phyloP scores from a whole-genome alignment of 2,888 invertebrate species.

The Spodoptera picta region DNA sequence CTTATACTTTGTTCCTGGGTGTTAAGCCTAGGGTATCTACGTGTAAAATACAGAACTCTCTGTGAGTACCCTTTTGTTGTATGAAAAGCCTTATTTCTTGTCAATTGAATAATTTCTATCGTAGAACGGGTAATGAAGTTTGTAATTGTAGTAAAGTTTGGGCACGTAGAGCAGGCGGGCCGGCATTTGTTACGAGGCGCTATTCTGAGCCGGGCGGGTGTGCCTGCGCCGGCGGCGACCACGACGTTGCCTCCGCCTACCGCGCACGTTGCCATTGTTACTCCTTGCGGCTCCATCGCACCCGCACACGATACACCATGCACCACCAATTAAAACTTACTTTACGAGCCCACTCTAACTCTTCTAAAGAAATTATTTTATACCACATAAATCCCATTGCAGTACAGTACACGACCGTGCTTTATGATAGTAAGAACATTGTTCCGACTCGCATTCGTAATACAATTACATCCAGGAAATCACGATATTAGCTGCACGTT shows the following conservation, averaged over 20 bases:
- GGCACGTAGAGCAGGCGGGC: constrained; percentile 57
- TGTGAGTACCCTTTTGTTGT: too few species aligned
- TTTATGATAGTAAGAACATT: constrained; percentile 62
- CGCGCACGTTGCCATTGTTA: constrained; percentile 82
- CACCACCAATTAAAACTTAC: constrained; percentile 80
- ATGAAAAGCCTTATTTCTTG: too few species aligned
- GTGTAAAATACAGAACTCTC: constrained; percentile 16
- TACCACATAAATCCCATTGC: constrained; percentile 67
- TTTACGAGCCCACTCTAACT: constrained; percentile 72
- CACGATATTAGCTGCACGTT: constrained; percentile 55
- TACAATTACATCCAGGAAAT: constrained; percentile 61
- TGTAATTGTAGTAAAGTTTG: constrained; percentile 53
- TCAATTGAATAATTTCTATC: neutral
- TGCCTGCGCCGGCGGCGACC: constrained; percentile 73
- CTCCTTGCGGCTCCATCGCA: constrained; percentile 61
- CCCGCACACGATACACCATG: constrained; percentile 62
- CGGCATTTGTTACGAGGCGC: constrained; percentile 69
- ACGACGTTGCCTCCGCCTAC: constrained; percentile 80
- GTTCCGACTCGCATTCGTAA: constrained; percentile 60
- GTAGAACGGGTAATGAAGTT: constrained; percentile 5
- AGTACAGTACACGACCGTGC: constrained; percentile 66
- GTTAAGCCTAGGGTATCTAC: constrained; percentile 10
- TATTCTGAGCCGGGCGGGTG: constrained; percentile 73
- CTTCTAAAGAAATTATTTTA: constrained; percentile 74
- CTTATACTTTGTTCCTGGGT: constrained; percentile 18